Evolutionary conservation across 2,888 invertebrate species (phyloP).

Genomic region (Heliconius ismenius): DNA sequence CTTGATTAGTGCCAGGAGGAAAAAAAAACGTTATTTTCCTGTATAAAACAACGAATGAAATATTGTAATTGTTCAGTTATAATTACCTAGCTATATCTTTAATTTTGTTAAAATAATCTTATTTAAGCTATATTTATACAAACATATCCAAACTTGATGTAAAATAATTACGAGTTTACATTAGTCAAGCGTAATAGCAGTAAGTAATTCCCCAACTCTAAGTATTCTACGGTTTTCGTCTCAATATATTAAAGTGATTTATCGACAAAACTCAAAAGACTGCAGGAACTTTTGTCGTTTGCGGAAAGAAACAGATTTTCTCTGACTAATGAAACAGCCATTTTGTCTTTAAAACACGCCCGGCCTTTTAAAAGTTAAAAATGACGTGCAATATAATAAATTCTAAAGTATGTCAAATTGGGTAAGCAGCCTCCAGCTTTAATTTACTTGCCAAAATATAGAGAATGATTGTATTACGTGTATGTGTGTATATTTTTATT

Average conservation of each 20-base stretch:
- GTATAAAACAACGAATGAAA: too few relatives aligned
- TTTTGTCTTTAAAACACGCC: slow-evolving; percentile 56
- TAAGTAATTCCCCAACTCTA: slow-evolving; percentile 59
- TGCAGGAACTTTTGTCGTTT: slow-evolving; percentile 70
- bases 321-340: slow-evolving; percentile 64
- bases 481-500: neutral
- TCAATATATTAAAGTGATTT: slow-evolving; percentile 79
- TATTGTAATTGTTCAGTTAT: too few relatives aligned
- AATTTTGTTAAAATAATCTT: too few relatives aligned
- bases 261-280: slow-evolving; percentile 66
- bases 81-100: too few relatives aligned
- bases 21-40: too few relatives aligned
- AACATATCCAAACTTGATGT: slow-evolving; percentile 42
- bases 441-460: neutral
- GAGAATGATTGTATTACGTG: neutral
- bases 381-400: slow-evolving; percentile 34
- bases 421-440: neutral
- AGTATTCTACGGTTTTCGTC: slow-evolving; percentile 67
- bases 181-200: slow-evolving; percentile 66
- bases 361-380: slow-evolving; percentile 42
- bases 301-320: slow-evolving; percentile 68
- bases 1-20: too few relatives aligned
- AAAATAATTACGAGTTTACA: slow-evolving; percentile 53
- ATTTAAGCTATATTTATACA: slow-evolving; percentile 4
- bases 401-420: slow-evolving; percentile 13